Evolutionary conservation across 2,888 invertebrate genomes (phyloP).

Genomic region (Holacanthella duospinosa): DNA sequence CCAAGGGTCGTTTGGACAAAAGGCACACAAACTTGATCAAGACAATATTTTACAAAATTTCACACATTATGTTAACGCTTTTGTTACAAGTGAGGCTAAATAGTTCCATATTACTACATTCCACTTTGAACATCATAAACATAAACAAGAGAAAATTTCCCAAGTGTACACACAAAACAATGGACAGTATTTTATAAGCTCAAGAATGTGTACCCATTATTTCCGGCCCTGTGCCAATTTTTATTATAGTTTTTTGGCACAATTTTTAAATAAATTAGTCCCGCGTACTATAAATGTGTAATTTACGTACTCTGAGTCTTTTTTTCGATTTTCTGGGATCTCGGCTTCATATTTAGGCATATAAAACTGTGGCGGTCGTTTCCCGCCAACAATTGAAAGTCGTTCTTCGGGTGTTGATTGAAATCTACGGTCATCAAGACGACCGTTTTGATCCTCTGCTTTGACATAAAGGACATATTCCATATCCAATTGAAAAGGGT

Average conservation of each 20-base stretch:
- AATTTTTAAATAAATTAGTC: neutral
- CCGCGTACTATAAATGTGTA: neutral
- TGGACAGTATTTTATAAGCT: neutral
- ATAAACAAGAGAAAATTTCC: neutral
- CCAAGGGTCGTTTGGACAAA: neutral
- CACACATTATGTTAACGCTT: too few species aligned
- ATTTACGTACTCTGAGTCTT: slow-evolving; percentile 81
- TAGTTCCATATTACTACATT: too few species aligned
- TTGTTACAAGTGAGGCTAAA: too few species aligned
- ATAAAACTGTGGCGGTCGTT: slow-evolving; percentile 94
- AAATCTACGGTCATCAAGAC: slow-evolving; percentile 77
- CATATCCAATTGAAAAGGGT: slow-evolving; percentile 87
- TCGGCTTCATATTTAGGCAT: slow-evolving; percentile 88
- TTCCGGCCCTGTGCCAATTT: too few species aligned
- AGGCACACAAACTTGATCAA: neutral
- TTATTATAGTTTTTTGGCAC: neutral
- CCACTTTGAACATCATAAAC: neutral
- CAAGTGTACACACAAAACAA: neutral
- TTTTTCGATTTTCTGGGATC: slow-evolving; percentile 92
- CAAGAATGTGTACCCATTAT: too few species aligned
- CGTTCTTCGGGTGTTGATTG: slow-evolving; percentile 86
- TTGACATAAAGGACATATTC: slow-evolving; percentile 93
- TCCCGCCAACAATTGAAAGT: slow-evolving; percentile 90
- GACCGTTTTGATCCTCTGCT: slow-evolving; percentile 88
- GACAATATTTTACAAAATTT: too few species aligned